Percentiles rank a stretch among this genome's conserved stretches.
phyloP scores from a whole-genome alignment of 2,113 vertebrate species.

The Cinclus mexicanus region DNA sequence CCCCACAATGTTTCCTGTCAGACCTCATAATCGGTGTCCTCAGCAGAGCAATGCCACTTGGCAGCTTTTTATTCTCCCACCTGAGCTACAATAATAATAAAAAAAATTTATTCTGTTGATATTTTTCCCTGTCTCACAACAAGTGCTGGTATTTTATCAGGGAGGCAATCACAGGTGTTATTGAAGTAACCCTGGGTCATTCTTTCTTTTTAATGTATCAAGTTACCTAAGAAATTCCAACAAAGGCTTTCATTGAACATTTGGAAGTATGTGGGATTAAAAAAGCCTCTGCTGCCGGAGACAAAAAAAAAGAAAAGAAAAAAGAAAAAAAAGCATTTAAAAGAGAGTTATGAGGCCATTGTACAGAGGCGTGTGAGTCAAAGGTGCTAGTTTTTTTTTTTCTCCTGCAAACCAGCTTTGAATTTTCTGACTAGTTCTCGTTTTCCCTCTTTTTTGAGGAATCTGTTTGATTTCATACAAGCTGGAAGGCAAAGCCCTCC shows the following conservation, averaged over 20 bases:
- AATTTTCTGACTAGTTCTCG: background rate
- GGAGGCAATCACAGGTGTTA: fast-evolving
- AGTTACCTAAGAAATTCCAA: background rate
- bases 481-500: background rate
- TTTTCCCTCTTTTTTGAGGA: background rate
- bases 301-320: background rate
- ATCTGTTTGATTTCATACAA: fast-evolving
- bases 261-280: background rate
- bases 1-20: background rate
- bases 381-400: background rate
- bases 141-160: background rate
- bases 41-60: background rate
- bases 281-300: background rate
- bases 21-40: background rate
- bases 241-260: background rate
- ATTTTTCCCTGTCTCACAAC: background rate
- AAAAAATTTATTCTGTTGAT: background rate
- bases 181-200: background rate
- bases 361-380: background rate
- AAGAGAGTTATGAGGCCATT: background rate
- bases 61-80: background rate
- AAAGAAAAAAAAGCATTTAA: background rate
- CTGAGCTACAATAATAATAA: background rate
- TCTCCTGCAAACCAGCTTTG: background rate
- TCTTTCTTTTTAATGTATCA: background rate